These are phyloP conservation scores for Trematomus loennbergii DNA, from an alignment of 2,113 vertebrate species.

Conservation along the genomic window DNA sequence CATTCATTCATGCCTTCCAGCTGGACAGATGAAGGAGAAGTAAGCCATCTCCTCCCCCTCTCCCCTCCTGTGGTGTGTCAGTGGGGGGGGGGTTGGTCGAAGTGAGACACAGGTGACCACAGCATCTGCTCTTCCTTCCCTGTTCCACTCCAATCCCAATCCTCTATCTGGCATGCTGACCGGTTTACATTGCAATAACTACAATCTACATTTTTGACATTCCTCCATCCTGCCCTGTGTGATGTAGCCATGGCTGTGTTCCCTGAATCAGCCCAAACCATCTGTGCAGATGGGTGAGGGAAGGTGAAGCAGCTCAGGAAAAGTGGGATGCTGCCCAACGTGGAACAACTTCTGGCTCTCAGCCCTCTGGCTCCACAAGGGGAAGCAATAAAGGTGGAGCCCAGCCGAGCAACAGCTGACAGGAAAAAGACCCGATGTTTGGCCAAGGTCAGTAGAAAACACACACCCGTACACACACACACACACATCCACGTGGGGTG, in stretches of 20 bases:
- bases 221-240: neutral
- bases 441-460: constrained; percentile 72
- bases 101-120: constrained; percentile 44
- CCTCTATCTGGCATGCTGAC: neutral
- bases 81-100: constrained; percentile 23
- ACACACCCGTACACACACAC: neutral
- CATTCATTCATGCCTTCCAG: constrained; percentile 29
- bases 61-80: constrained; percentile 38
- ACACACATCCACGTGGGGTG: neutral
- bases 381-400: constrained; percentile 67
- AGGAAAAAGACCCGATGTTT: constrained; percentile 71
- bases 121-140: constrained; percentile 56
- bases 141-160: constrained; percentile 32
- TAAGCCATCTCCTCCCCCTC: neutral
- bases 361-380: constrained; percentile 49
- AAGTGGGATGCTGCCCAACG: constrained; percentile 39
- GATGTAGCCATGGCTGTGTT: neutral
- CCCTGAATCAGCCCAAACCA: constrained; percentile 29
- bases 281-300: constrained; percentile 39
- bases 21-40: constrained; percentile 4
- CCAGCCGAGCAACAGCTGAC: constrained; percentile 76
- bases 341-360: constrained; percentile 51
- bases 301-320: constrained; percentile 35
- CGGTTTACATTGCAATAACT: neutral
- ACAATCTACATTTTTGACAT: neutral